Conservation (phyloP, 1,140 invertebrate species). For the Charaxes varanes region DNA sequence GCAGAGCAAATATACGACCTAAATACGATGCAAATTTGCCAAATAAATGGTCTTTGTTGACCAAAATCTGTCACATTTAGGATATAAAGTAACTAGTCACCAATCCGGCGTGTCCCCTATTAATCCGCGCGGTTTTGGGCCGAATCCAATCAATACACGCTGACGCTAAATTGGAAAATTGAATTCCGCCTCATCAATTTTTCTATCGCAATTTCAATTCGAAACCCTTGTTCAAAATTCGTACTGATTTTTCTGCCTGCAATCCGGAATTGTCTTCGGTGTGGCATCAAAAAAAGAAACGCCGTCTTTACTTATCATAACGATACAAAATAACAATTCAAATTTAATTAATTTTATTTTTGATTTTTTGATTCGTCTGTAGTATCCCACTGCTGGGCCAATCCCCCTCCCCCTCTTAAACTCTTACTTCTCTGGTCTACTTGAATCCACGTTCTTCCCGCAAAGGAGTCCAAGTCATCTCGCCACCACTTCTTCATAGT, state of each 20-base stretch:
- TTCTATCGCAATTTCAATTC: constrained; percentile 5
- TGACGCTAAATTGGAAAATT: constrained; percentile 24
- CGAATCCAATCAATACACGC: constrained; percentile 28
- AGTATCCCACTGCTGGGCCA: too few species aligned
- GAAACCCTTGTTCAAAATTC: constrained; percentile 2
- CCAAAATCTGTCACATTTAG: constrained; percentile 5
- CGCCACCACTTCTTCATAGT: too few species aligned
- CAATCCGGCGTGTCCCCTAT: constrained; percentile 17
- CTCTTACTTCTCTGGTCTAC: too few species aligned
- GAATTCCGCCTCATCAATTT: constrained; percentile 15
- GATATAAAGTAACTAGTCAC: constrained; percentile 14
- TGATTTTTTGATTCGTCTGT: too few species aligned
- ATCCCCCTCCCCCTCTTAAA: too few species aligned
- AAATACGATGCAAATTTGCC: background rate
- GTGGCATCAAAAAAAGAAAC: too few species aligned
- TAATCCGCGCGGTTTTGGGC: constrained; percentile 32
- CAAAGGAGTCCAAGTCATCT: too few species aligned
- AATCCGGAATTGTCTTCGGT: too few species aligned
- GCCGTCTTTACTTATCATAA: too few species aligned
- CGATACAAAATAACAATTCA: too few species aligned
- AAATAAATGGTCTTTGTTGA: background rate
- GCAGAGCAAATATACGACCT: background rate
- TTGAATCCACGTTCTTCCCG: too few species aligned
- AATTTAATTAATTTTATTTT: too few species aligned
- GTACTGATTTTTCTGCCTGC: background rate